Percentiles rank a stretch among this genome's conserved stretches.
These are phyloP conservation scores for Liasis olivaceus DNA, from an alignment of 2,797 vertebrate species.

Conservation along the genomic window DNA sequence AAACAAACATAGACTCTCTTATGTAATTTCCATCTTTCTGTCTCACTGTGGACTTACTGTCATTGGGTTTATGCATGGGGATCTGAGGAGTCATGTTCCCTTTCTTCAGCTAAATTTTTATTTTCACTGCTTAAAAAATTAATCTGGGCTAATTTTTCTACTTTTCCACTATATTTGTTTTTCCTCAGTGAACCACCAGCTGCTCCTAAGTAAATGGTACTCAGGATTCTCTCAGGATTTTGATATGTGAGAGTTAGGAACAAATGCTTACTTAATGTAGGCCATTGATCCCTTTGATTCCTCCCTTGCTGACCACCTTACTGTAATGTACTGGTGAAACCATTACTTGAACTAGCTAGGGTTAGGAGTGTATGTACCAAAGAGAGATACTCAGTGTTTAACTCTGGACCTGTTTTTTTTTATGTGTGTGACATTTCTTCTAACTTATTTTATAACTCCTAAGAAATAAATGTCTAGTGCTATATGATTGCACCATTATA, in stretches of 20 bases:
- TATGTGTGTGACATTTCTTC: conserved; percentile 66
- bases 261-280: conserved; percentile 58
- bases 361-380: conserved; percentile 76
- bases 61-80: conserved; percentile 39
- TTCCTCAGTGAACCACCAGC: conserved; percentile 63
- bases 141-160: conserved; percentile 23
- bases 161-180: conserved; percentile 46
- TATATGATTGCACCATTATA: conserved; percentile 51
- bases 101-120: conserved; percentile 56
- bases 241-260: conserved; percentile 68
- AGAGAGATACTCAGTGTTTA: conserved; percentile 71
- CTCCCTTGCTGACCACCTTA: conserved; percentile 56
- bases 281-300: conserved; percentile 65
- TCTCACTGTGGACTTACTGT: conserved; percentile 47
- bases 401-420: conserved; percentile 68
- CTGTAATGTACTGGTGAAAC: conserved; percentile 55
- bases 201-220: conserved; percentile 67
- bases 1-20: conserved; percentile 51
- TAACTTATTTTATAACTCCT: conserved; percentile 81
- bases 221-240: conserved; percentile 77
- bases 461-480: conserved; percentile 63
- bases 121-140: conserved; percentile 55
- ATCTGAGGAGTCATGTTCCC: conserved; percentile 49
- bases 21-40: conserved; percentile 56
- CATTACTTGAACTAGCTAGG: conserved; percentile 72